Base-by-base conservation (phyloP, 2,797 vertebrate genomes). In the Micromesistius poutassou region DNA sequence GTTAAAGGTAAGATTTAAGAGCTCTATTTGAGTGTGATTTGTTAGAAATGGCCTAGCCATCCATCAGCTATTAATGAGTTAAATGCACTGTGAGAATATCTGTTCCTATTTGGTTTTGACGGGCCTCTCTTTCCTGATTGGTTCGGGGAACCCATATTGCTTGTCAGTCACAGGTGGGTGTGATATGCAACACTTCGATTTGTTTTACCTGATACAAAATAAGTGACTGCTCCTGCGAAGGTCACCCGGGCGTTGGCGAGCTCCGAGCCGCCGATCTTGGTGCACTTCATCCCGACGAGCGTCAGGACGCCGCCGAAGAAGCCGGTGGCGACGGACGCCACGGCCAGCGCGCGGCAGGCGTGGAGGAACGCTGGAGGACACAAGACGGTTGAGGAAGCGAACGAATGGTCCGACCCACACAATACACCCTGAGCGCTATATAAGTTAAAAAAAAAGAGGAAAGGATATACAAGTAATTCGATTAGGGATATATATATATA, bases 231-330 rank as follows among this genome's bases (percentile, higher is more conserved):
- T 0, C 92, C 94, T 13, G 94, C 87, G 42, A 94, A 95, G 25
- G 94, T 95, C 76, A 95, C 85, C 83, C 94, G 91, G 0, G 93
- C 83, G 16, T 95, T 96, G 76, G 80, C 87, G 0, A 93, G 6
- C 71, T 95, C 93, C 5, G 94, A 93, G 1, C 95, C 94, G 0
- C 95, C 95, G n/a, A 96, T 94, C 86, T 95, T 95, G 0, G 94
- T 95, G 85, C 95, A 96, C 80, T 95, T 95, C 94, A 96, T 95
- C 55, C 95, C 95, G 7, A 96, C 76, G 30, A 95, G 91, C 0
- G 93, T 89, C 50, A 95, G 93, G 73, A 95, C 92, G 1, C 90
- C 86, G 0, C 90, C 95, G 1, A 95, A 95, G 87, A 95, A 96
- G 10, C 95, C 94, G 0, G 92, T 89, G 85, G 94, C 93, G 77